Evolutionary conservation across 2,113 vertebrate genomes (phyloP).

Genomic region (Cnemophilus loriae): DNA sequence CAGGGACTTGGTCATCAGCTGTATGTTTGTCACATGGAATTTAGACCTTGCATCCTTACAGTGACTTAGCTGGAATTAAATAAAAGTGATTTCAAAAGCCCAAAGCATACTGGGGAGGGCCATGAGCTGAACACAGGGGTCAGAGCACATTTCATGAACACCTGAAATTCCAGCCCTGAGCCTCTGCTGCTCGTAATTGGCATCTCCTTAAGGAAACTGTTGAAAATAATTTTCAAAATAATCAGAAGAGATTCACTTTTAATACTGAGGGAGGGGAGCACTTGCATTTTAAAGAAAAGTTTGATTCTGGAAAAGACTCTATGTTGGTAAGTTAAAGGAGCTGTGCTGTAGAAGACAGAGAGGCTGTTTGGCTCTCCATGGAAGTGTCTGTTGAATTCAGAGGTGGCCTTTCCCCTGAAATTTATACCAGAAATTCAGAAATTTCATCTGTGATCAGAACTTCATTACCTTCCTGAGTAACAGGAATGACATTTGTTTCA

Average conservation of each 20-base stretch:
- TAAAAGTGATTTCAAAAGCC: background rate
- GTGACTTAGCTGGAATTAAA: background rate
- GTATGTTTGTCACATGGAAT: background rate
- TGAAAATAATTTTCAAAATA: background rate
- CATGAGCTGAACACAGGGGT: background rate
- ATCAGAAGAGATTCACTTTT: background rate
- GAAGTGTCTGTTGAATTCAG: background rate
- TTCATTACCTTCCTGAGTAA: background rate
- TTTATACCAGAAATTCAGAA: background rate
- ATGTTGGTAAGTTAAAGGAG: background rate
- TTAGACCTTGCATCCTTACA: background rate
- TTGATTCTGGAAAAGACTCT: background rate
- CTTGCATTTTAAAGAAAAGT: background rate
- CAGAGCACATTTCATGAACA: background rate
- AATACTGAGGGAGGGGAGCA: background rate
- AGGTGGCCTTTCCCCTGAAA: background rate
- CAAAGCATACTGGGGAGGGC: background rate
- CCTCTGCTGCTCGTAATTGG: background rate
- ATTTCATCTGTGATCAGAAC: background rate
- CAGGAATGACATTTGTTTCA: background rate
- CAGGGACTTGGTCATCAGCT: background rate
- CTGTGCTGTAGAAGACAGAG: background rate
- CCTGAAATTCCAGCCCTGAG: background rate
- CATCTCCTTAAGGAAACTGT: background rate
- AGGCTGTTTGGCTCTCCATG: background rate